Percentiles rank a stretch among this genome's conserved stretches.
Evolutionary conservation across 2,113 vertebrate genomes (phyloP).

Genomic region (Corythoichthys haematopterus): DNA sequence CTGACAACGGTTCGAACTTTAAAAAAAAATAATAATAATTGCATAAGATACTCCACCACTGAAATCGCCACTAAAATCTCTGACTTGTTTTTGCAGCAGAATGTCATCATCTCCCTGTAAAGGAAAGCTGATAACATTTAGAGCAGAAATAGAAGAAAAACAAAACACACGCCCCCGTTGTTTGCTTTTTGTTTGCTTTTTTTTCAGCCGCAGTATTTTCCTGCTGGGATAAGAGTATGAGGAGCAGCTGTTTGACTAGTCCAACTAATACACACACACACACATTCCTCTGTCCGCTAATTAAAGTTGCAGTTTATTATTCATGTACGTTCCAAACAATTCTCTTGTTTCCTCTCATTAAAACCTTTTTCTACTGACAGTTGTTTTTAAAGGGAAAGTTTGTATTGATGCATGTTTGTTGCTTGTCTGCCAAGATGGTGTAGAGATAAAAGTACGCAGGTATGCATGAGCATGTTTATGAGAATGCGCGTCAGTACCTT

Average conservation of each 20-base stretch:
- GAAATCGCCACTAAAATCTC: conserved; percentile 56
- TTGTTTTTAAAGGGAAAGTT: conserved; percentile 2
- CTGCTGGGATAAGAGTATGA: conserved; percentile 17
- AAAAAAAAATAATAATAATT: background rate
- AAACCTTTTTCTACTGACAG: background rate
- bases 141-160: background rate
- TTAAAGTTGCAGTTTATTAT: conserved; percentile 16
- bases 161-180: conserved; percentile 1
- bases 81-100: conserved; percentile 32
- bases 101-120: conserved; percentile 22
- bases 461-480: conserved; percentile 1
- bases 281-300: conserved; percentile 7
- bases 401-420: conserved; percentile 2
- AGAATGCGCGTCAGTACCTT: conserved; percentile 5
- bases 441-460: conserved; percentile 24
- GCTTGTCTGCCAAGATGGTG: conserved; percentile 3
- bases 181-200: conserved; percentile 47
- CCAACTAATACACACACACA: conserved; percentile 13
- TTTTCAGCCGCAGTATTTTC: background rate
- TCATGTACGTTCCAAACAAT: conserved; percentile 8
- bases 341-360: background rate
- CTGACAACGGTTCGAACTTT: background rate
- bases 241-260: conserved; percentile 28
- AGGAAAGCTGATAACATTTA: conserved; percentile 41
- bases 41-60: background rate